These are phyloP conservation scores for Microcebus griseorufus DNA, from an alignment of 2,113 vertebrate species.

Conservation along the genomic window DNA sequence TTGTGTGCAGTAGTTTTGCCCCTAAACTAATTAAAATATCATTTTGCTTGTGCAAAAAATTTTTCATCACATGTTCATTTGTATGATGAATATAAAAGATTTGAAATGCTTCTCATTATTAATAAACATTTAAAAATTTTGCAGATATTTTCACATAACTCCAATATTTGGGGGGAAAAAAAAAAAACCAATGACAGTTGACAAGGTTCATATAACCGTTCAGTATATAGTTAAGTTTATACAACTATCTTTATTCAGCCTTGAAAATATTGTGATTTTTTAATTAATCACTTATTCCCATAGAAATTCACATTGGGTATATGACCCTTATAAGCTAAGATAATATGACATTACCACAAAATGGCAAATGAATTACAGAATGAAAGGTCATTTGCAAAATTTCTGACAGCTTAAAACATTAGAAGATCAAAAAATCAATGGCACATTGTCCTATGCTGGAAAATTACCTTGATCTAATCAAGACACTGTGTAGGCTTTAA, in stretches of 20 bases:
- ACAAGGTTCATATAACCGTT: background rate
- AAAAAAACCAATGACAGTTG: background rate
- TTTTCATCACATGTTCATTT: background rate
- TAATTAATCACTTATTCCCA: constrained; percentile 46
- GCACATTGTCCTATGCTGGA: constrained; percentile 59
- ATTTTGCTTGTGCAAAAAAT: background rate
- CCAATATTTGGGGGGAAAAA: background rate
- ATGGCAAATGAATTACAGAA: constrained; percentile 68
- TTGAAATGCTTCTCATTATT: constrained; percentile 19
- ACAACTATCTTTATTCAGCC: background rate
- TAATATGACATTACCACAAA: constrained; percentile 71
- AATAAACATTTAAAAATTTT: background rate
- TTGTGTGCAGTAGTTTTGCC: background rate
- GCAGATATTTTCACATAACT: constrained; percentile 36
- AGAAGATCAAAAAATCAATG: constrained; percentile 81
- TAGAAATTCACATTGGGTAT: constrained; percentile 72
- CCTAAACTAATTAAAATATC: background rate
- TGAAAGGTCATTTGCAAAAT: constrained; percentile 79
- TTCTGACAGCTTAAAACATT: constrained; percentile 73
- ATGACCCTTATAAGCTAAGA: background rate
- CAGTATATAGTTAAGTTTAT: background rate
- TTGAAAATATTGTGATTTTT: constrained; percentile 16
- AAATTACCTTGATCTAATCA: constrained; percentile 34
- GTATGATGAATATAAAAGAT: background rate
- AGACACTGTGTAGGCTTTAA: background rate